Base-by-base conservation (phyloP, 2,888 invertebrate genomes). In the Cotesia congregata region DNA sequence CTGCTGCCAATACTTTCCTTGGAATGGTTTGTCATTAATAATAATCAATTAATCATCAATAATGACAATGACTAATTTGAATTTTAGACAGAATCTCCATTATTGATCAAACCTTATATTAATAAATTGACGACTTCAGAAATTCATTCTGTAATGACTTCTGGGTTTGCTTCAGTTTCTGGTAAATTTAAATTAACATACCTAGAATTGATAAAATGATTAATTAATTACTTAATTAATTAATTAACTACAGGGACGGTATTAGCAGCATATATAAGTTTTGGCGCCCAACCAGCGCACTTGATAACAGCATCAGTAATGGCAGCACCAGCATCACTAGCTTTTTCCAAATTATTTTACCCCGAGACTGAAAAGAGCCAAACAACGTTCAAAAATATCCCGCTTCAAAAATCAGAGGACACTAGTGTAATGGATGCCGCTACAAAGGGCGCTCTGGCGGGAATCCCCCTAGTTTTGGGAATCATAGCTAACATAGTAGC, bases 81-180 rank as follows among this genome's bases (percentile, higher is more conserved):
- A 30, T 90, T 91, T 38, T 90, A 97, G 96, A 94, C 95, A 0
- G 99, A 99, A 91, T 95, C 97, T 2, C 95, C 97, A 0, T 89
- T 99, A 68, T 88, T 99, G 75, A 94, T 99, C 75, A 94, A 95
- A 84, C 98, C 98, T 0, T 98, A 97, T 84, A 89, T 99, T 7
- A 88, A 92, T n/a, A 90, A 93, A 78, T 91, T 99, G 87, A 99
- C 99, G 0, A 92, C 93, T 40, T 98, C 98, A 0, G 99, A 99
- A 90, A 90, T 99, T 0, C 97, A 98, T 88, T 94, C 98, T 0
- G 92, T 99, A 12, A 96, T 98, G 96, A 93, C 96, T 0, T 96
- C 96, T 0, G 98, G 98, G 4, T 98, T 98, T 90, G 97, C 98
- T 0, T 97, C 98, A 0, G 97, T 98, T 6, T 97, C 98, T 61